Conservation (phyloP, 2,797 vertebrate species). For the Rhincodon typus region DNA sequence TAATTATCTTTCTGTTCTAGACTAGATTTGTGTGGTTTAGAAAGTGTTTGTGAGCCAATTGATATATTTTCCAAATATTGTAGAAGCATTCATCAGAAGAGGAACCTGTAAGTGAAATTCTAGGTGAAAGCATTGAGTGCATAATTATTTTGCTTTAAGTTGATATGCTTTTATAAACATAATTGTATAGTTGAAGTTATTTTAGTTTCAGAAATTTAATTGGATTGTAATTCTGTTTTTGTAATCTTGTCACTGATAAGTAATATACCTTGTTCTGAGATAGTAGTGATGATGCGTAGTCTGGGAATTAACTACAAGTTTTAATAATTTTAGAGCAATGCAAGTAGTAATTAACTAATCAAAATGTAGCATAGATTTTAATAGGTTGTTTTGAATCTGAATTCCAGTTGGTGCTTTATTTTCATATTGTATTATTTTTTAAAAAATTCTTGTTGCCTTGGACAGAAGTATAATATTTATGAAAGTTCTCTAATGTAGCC, state of each 20-base stretch:
- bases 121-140: not conserved
- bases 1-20: not conserved
- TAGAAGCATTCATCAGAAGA: not conserved
- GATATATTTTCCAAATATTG: not conserved
- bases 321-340: not conserved
- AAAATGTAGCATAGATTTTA: not conserved
- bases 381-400: not conserved
- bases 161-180: not conserved
- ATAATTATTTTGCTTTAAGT: not conserved
- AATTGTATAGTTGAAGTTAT: not conserved
- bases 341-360: not conserved
- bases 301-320: not conserved
- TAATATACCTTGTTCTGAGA: not conserved
- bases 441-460: not conserved
- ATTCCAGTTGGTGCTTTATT: not conserved
- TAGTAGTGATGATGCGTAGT: not conserved
- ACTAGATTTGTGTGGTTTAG: not conserved
- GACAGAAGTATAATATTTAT: not conserved
- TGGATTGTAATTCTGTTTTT: not conserved
- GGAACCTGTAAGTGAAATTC: not conserved
- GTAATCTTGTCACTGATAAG: not conserved
- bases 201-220: not conserved
- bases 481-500: not conserved
- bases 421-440: not conserved
- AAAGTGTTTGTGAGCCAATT: not conserved